These are phyloP conservation scores for Mesembrinibis cayennensis DNA, from an alignment of 2,113 vertebrate species.

Conservation along the genomic window DNA sequence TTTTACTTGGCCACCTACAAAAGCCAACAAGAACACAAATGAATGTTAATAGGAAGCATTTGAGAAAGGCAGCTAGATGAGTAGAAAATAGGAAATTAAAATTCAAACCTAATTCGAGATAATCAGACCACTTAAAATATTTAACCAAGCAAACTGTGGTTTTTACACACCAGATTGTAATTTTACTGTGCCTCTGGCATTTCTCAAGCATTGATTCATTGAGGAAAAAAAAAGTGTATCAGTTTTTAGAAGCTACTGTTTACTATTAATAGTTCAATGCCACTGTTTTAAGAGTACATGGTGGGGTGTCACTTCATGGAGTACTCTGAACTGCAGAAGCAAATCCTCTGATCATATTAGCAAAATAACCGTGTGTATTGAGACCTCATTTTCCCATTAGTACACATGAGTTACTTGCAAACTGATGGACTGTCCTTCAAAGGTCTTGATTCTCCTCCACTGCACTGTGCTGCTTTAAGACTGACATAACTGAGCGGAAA, in stretches of 20 bases:
- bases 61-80: neutral
- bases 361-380: neutral
- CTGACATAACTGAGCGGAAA: neutral
- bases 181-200: neutral
- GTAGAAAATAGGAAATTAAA: neutral
- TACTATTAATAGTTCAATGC: neutral
- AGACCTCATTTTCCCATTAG: neutral
- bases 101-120: neutral
- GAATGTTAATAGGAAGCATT: neutral
- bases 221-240: neutral
- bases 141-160: neutral
- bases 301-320: neutral
- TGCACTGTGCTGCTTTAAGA: neutral
- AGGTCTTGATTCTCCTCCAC: neutral
- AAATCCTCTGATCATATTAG: neutral
- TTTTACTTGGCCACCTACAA: neutral
- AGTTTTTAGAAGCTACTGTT: neutral
- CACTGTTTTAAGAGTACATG: neutral
- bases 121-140: neutral
- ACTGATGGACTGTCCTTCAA: neutral
- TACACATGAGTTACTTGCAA: neutral
- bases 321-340: neutral
- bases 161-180: neutral
- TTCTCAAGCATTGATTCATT: neutral
- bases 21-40: neutral